Evolutionary conservation across 2,888 invertebrate genomes (phyloP).

Genomic region (Chloromyia formosa): DNA sequence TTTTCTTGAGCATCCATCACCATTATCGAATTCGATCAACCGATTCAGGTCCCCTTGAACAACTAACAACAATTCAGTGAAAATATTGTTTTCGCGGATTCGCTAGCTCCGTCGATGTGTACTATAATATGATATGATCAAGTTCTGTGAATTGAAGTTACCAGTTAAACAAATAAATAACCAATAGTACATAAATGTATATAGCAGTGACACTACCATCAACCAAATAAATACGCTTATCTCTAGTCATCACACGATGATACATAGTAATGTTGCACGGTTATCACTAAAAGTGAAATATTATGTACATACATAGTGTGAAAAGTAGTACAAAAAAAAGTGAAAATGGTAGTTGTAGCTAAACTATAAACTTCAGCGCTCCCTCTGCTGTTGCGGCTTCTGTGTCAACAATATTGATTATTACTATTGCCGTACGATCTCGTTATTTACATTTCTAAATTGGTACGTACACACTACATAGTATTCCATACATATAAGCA

Average conservation of each 20-base stretch:
- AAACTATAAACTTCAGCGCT: slow-evolving; percentile 23
- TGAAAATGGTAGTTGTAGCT: background rate
- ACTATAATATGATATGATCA: no score
- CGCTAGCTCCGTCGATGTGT: no score
- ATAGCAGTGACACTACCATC: no score
- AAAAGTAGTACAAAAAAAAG: background rate
- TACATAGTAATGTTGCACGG: background rate
- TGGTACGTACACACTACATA: slow-evolving; percentile 12
- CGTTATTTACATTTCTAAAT: slow-evolving; percentile 41
- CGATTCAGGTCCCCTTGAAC: no score
- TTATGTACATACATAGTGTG: background rate
- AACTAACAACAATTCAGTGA: no score
- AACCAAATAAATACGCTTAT: background rate
- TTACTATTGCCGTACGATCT: background rate
- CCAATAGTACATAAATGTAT: no score
- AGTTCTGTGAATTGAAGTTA: no score
- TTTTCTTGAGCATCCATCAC: no score
- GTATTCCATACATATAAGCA: slow-evolving; percentile 1
- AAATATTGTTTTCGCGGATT: no score
- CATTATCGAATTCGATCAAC: no score
- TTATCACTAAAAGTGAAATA: background rate
- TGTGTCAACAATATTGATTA: slow-evolving; percentile 27
- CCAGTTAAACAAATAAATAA: no score
- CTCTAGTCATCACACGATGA: background rate
- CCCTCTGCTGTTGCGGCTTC: background rate